phyloP scores from a whole-genome alignment of 2,797 vertebrate genomes.

The Muscicapa striata region DNA sequence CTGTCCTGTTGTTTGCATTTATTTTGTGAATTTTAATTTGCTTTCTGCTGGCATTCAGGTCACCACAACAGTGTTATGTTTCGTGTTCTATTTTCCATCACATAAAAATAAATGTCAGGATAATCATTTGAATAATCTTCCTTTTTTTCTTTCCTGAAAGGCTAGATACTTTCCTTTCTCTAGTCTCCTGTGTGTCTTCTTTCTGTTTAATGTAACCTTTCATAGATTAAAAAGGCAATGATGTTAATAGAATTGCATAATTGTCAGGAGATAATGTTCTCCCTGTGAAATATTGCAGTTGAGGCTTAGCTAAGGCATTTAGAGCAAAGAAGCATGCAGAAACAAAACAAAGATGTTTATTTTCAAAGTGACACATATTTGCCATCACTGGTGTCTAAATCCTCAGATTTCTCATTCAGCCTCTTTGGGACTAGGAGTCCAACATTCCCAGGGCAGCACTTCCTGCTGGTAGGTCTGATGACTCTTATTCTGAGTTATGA shows the following conservation, averaged over 20 bases:
- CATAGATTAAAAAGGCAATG: constrained; percentile 69
- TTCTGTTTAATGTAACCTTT: constrained; percentile 64
- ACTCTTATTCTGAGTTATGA: fast-evolving
- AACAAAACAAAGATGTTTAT: constrained; percentile 67
- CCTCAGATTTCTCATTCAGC: not conserved
- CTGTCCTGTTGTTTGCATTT: constrained; percentile 7
- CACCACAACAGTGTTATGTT: constrained; percentile 28
- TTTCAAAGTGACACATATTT: constrained; percentile 53
- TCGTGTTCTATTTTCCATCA: constrained; percentile 35
- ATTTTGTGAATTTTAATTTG: constrained; percentile 39
- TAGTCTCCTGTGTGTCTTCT: constrained; percentile 38
- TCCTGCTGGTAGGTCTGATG: not conserved
- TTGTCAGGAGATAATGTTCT: constrained; percentile 72
- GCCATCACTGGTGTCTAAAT: not conserved
- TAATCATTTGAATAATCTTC: constrained; percentile 40
- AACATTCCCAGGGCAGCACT: not conserved
- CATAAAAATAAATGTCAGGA: constrained; percentile 55
- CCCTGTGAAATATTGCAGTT: constrained; percentile 56
- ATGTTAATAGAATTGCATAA: constrained; percentile 72
- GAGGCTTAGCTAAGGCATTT: constrained; percentile 59
- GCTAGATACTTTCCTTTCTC: constrained; percentile 21
- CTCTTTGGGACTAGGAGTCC: not conserved
- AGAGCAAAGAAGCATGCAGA: constrained; percentile 49
- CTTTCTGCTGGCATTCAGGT: constrained; percentile 22
- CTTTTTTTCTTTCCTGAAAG: not conserved